phyloP scores from a whole-genome alignment of 1,140 invertebrate species.

The Drosophila ironensis region DNA sequence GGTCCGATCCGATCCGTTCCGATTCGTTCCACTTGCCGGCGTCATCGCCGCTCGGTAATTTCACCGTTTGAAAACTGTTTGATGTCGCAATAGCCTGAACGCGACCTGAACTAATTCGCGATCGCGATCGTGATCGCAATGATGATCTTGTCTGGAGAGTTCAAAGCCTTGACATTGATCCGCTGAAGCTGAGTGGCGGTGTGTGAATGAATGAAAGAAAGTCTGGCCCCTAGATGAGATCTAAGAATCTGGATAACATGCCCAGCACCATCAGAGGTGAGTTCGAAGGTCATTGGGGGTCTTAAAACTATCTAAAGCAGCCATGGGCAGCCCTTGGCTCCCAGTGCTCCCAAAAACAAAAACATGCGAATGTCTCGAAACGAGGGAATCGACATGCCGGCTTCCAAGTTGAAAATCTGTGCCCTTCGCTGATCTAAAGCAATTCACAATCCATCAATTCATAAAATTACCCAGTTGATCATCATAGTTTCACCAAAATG shows the following conservation, averaged over 20 bases:
- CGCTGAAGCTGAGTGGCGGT: background rate
- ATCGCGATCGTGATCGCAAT: conserved; percentile 5
- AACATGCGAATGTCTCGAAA: no score
- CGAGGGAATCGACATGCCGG: no score
- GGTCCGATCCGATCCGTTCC: conserved; percentile 3
- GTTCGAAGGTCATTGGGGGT: background rate
- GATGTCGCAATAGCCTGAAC: conserved; percentile 11
- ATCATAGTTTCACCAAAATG: no score
- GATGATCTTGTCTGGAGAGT: conserved; percentile 20
- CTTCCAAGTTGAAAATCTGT: no score
- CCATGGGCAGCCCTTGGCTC: no score
- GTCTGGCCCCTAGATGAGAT: conserved; percentile 46
- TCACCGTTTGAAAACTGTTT: conserved; percentile 68
- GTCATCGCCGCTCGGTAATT: conserved; percentile 27
- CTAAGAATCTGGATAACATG: conserved; percentile 65
- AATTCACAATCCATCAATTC: no score
- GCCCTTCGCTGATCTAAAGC: no score
- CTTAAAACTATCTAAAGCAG: background rate
- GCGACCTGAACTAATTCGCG: conserved; percentile 28
- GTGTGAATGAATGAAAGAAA: conserved; percentile 10
- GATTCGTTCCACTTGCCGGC: conserved; percentile 6
- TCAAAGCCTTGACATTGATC: conserved; percentile 26
- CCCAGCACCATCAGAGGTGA: conserved; percentile 78
- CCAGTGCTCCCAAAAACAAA: no score
- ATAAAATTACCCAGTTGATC: no score